Base-by-base conservation (phyloP, 2,113 vertebrate species). In the Psilopogon haemacephalus region DNA sequence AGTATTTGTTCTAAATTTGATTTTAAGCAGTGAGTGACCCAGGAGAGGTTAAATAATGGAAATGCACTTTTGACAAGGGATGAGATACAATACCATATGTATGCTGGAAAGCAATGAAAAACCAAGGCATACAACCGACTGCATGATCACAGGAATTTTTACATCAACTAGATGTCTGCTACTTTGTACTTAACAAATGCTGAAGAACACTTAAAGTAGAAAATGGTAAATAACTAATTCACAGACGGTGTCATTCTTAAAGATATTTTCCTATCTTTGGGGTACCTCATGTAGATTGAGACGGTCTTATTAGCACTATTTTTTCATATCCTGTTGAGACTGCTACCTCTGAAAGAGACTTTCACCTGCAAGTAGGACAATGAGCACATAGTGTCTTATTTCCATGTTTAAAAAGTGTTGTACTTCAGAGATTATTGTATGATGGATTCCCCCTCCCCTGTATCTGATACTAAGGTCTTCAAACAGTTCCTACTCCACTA, bases 231-330 rank as follows among this genome's bases (percentile, higher is more conserved):
- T 40, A 75, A 75, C 19, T 67, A 33, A 33, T 4, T 24, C 1
- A 1, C 21, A 35, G 5, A 21, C 0, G 0, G 2, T 67, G 54
- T 32, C 13, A 60, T 8, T 38, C 33, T 81, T 5, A 26, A 60
- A 60, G 8, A 3, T 24, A 77, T 26, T 71, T 15, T 12, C 10
- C 84, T 70, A 62, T n/a, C 15, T 76, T 73, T 74, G 8, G 21
- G 9, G 5, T 60, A 8, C 7, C 10, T 69, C 3, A 2, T 28
- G 30, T 54, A 50, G 18, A 62, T n/a, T 6, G 30, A 60, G 10
- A 14, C 40, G 5, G 13, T 75, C 9, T 60, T 28, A 9, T 48
- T 65, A 37, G 32, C 52, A 27, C 5, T 30, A 9, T 8, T 90
- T 86, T 60, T 78, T 78, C 35, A 35, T 8, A 8, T 48, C 5